phyloP scores from a whole-genome alignment of 2,888 invertebrate species.

The Drosophila rubida region DNA sequence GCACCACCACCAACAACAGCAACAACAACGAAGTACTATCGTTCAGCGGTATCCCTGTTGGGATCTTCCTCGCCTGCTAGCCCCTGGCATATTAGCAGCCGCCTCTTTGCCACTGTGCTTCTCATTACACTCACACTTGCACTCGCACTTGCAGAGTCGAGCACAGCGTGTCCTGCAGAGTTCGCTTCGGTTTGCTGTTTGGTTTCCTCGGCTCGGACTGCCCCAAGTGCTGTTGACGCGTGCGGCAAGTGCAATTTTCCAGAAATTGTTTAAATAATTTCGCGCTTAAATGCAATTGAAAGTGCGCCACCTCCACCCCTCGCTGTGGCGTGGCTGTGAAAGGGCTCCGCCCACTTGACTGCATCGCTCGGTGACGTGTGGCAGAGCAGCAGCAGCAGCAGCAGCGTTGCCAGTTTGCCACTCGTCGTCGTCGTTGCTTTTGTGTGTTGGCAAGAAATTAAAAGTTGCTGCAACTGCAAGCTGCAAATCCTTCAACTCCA shows the following conservation, averaged over 20 bases:
- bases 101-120: constrained; percentile 17
- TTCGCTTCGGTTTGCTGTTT: constrained; percentile 48
- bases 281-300: constrained; percentile 77
- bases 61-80: not conserved
- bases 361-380: constrained; percentile 48
- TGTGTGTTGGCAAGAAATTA: constrained; percentile 77
- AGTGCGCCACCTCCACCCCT: constrained; percentile 37
- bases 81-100: constrained; percentile 67
- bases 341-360: constrained; percentile 49
- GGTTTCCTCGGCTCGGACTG: constrained; percentile 60
- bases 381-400: no score
- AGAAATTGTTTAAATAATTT: constrained; percentile 81
- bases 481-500: constrained; percentile 45
- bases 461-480: constrained; percentile 64
- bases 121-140: constrained; percentile 12
- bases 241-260: constrained; percentile 78
- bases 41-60: constrained; percentile 4
- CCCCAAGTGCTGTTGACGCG: constrained; percentile 78
- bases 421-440: constrained; percentile 57
- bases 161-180: constrained; percentile 50
- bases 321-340: not conserved
- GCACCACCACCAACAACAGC: constrained; percentile 19
- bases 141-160: not conserved
- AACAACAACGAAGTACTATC: constrained; percentile 10
- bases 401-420: constrained; percentile 30